Conservation (phyloP, 2,113 vertebrate species). For the Heloderma charlesbogerti region DNA sequence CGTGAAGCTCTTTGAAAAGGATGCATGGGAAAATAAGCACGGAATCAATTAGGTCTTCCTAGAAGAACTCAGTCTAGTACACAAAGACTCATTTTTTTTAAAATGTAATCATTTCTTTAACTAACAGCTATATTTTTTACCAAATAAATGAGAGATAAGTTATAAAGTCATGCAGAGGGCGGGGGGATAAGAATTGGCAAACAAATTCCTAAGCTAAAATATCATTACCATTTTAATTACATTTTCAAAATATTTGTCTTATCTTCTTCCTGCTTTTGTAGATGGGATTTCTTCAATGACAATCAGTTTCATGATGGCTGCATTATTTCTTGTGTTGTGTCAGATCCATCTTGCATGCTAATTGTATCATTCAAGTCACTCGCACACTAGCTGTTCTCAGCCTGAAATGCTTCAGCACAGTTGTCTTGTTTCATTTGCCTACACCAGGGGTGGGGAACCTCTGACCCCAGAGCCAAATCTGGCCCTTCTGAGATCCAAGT, state of each 20-base stretch:
- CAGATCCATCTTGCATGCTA: slow-evolving; percentile 18
- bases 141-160: slow-evolving; percentile 52
- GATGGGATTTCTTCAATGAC: slow-evolving; percentile 37
- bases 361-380: slow-evolving; percentile 14
- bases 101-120: slow-evolving; percentile 60
- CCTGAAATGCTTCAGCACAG: background rate
- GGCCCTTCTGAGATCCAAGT: too few species aligned
- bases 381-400: background rate
- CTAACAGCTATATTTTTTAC: slow-evolving; percentile 54
- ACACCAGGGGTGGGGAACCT: too few species aligned
- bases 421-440: background rate
- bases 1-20: slow-evolving; percentile 57
- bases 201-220: slow-evolving; percentile 43
- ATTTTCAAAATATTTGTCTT: slow-evolving; percentile 51
- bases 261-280: slow-evolving; percentile 13
- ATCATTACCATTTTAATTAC: slow-evolving; percentile 66
- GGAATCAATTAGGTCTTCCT: slow-evolving; percentile 63
- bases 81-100: slow-evolving; percentile 62
- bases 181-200: slow-evolving; percentile 15
- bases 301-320: slow-evolving; percentile 14
- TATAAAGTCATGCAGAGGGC: slow-evolving; percentile 40
- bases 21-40: slow-evolving; percentile 48
- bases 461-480: too few species aligned
- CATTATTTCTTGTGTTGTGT: slow-evolving; percentile 13
- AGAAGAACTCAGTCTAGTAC: slow-evolving; percentile 48